These are phyloP conservation scores for Drosophila rellima DNA, from an alignment of 2,888 invertebrate genomes.

Conservation along the genomic window DNA sequence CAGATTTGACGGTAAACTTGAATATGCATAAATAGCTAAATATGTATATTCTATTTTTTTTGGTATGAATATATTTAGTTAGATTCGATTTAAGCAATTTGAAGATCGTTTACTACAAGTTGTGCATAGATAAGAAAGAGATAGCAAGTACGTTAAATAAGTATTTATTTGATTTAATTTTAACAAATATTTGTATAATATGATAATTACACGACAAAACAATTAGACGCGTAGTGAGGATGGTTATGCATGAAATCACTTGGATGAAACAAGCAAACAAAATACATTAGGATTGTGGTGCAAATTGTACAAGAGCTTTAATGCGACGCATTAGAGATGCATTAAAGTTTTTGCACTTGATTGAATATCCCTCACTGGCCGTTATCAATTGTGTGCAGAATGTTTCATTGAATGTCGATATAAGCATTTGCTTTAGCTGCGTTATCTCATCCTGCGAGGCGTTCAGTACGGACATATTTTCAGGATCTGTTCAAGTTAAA, in stretches of 20 bases:
- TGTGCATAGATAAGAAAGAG: background rate
- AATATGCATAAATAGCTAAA: background rate
- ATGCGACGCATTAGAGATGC: constrained; percentile 92
- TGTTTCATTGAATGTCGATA: constrained; percentile 91
- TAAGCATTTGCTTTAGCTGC: constrained; percentile 90
- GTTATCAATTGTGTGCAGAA: constrained; percentile 91
- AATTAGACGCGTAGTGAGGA: constrained; percentile 5
- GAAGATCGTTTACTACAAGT: background rate
- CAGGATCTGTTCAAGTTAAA: constrained; percentile 81
- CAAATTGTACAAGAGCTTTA: constrained; percentile 92
- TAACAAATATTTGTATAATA: background rate
- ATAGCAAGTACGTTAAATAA: background rate
- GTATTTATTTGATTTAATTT: constrained; percentile 3
- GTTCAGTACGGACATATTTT: constrained; percentile 87
- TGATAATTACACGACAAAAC: constrained; percentile 11
- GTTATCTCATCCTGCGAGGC: constrained; percentile 89
- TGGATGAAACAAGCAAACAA: background rate
- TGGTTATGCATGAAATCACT: constrained; percentile 1
- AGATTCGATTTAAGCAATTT: background rate
- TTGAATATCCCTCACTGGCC: constrained; percentile 89
- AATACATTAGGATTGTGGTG: constrained; percentile 84
- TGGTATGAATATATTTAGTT: no score
- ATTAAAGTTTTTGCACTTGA: constrained; percentile 89
- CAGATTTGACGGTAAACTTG: background rate
- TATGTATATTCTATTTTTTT: no score